Base-by-base conservation (phyloP, 2,888 invertebrate genomes). In the Argyra leucocephala region DNA sequence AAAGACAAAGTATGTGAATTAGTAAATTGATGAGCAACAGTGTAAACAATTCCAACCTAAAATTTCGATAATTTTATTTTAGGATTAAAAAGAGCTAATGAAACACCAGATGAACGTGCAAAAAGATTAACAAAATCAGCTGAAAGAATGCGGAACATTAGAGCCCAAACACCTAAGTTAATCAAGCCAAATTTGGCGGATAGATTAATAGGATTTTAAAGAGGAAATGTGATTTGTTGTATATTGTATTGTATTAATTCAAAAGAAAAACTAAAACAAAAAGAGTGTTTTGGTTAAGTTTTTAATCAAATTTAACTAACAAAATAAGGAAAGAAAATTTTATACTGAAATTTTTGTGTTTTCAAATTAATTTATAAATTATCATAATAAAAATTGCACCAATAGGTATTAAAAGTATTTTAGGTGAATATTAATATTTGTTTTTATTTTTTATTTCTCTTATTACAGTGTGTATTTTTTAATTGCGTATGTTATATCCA, bases 171-270 rank as follows among this genome's bases (percentile, higher is more conserved):
- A 65, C 78, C 78, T n/a, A 79, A 77, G 72, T 75, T 79, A 66
- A 75, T 76, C 57, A 79, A 79, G 72, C 77, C 79, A 65, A 78
- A 78, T 65, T 71, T 78, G 67, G 76, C 76, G 68, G 79, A 79
- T 72, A 75, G 79, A 66, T 74, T 79, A 63, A 77, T 77, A 73
- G 79, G 79, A 61, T 78, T 79, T 69, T 78, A 74, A 69, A n/a
- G 48, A 48, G 18, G 48, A 48, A 48, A 48, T 48, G 48, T 48
- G 48, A 48, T 48, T 48, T 48, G 48, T 48, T 48, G n/a, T 48
- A 31, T 48, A 48, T 48, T 48, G 48, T 1, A 48, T 48, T 48
- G 48, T 48, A 48, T 48, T 48, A 48, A 48, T 48, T 48, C 48
- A 48, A 18, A 18, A 48, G 6, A 48, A n/a, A 48, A 48, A 48